Evolutionary conservation across 2,888 invertebrate species (phyloP).

Genomic region (Acholoe squamosa): DNA sequence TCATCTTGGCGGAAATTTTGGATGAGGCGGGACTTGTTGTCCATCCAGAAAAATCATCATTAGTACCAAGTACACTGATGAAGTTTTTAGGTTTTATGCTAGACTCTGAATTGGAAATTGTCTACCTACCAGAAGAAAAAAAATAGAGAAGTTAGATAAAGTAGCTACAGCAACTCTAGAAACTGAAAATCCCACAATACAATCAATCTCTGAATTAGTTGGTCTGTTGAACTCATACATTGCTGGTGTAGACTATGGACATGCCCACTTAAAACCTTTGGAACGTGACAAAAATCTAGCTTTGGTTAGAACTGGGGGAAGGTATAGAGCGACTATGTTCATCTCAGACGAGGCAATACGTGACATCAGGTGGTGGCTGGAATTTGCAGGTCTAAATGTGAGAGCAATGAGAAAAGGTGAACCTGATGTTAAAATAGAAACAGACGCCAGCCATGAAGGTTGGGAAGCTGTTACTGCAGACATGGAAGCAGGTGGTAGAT

Average conservation of each 20-base stretch:
- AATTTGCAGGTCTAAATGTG: background rate
- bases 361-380: background rate
- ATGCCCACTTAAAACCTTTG: background rate
- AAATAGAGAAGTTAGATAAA: background rate
- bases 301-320: background rate
- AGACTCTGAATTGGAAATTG: background rate
- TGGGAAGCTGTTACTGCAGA: background rate
- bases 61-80: background rate
- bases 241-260: background rate
- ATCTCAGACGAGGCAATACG: background rate
- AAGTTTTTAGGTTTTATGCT: background rate
- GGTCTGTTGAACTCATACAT: background rate
- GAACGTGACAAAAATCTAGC: background rate
- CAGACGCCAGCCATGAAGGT: background rate
- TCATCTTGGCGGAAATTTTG: background rate
- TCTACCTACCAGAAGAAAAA: background rate
- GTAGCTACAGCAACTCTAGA: background rate
- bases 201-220: background rate
- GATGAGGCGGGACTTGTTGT: background rate
- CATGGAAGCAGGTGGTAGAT: background rate
- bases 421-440: background rate
- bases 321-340: background rate
- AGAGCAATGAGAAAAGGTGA: background rate
- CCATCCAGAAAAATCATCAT: background rate
- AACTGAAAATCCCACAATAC: background rate